Evolutionary conservation across 1,140 invertebrate genomes (phyloP), one percentile per base, ranked within the genome.

Genomic region (Nephila pilipes): DNA sequence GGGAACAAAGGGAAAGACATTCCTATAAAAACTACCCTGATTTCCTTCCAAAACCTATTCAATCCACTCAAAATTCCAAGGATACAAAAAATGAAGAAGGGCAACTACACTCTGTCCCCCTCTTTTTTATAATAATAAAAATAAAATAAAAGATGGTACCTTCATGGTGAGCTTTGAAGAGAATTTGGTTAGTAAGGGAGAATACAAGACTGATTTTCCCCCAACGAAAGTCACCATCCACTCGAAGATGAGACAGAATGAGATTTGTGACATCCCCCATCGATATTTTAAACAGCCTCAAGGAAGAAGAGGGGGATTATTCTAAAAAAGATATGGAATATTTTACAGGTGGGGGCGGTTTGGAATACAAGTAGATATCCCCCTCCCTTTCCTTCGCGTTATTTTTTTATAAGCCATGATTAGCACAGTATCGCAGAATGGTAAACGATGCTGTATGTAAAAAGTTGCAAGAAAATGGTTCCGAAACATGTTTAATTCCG

Each of bases 31-130:
- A 36, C 60, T 36, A 85, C 16, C 58, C 14, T 69, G 58, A 85
- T 92, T 85, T 65, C 36, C 54, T 36, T 22, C 57, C n/a, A 60
- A 90, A 85, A 85, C 58, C 90, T 55, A 69, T 92, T 85, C 80
- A 92, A 85, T 83, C 90, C 80, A 63, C 75, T 92, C 58, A 85
- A 85, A 92, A 69, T 85, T 81, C 79, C 10, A 81, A 38, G 29
- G 55, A 90, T 36, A 29, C 14, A 83, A 65, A 65, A 85, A 32
- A 83, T 46, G 46, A 46, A 46, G 12, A 10, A 46, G 46, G 75
- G 36, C 29, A 55, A 63, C 80, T 57, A 46, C 75, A 69, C 80
- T 92, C 85, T 92, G 90, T 85, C 83, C 54, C 12, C 32, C 32
- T 22, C 58, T 87, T 90, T 90, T 79, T 20, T 32, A 46, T 46